Conservation (phyloP, 2,888 invertebrate genomes). For the Listrodromus nycthemerus region DNA sequence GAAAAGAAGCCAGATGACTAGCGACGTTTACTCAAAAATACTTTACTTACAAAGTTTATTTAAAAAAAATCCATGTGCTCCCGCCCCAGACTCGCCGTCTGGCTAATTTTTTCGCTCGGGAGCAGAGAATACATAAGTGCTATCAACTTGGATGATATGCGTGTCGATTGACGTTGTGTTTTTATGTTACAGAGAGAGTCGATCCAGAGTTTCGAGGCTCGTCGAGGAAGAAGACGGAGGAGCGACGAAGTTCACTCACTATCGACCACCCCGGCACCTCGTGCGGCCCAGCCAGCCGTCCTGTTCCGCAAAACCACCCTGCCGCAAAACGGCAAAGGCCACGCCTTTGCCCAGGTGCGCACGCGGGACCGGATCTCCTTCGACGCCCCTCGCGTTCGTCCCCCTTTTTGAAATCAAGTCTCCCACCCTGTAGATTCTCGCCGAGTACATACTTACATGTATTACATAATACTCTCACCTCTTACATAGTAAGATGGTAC, state of each 20-base stretch:
- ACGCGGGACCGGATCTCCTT: slow-evolving; percentile 67
- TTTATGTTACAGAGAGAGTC: background rate
- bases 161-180: slow-evolving; percentile 5
- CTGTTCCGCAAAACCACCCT: slow-evolving; percentile 56
- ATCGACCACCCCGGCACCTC: slow-evolving; percentile 49
- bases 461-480: slow-evolving; percentile 8
- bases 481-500: background rate
- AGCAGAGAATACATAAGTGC: background rate
- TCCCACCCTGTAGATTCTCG: slow-evolving; percentile 5
- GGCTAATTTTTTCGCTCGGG: background rate
- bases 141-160: background rate
- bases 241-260: slow-evolving; percentile 28
- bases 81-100: background rate
- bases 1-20: background rate
- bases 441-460: slow-evolving; percentile 16
- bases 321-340: slow-evolving; percentile 75
- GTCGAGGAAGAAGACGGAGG: slow-evolving; percentile 5
- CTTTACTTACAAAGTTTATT: too few species aligned
- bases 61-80: slow-evolving; percentile 14
- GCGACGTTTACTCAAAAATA: slow-evolving; percentile 4
- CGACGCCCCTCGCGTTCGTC: slow-evolving; percentile 59
- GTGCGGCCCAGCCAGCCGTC: slow-evolving; percentile 43
- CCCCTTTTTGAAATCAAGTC: slow-evolving; percentile 46
- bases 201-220: background rate
- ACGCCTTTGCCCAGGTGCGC: slow-evolving; percentile 84